Evolutionary conservation across 1,140 invertebrate species (phyloP), one percentile per base, ranked within the genome.

Genomic region (Leptinotarsa undecemlineata): DNA sequence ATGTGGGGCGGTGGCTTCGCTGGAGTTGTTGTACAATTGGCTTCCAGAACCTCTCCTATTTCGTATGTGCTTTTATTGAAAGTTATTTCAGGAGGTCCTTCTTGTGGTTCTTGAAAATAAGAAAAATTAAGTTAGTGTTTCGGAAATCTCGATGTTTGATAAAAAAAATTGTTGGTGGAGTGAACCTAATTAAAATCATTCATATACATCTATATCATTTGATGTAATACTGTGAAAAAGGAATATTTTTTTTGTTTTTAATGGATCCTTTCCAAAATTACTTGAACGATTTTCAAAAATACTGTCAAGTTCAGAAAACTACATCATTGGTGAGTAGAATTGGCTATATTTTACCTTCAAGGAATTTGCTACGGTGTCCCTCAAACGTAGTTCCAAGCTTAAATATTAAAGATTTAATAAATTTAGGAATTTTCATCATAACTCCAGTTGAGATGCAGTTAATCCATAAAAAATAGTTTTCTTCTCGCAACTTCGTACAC

Each of bases 1-100:
- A 95, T 90, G 81, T 93, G 90, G 5, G 93, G 92, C 20, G 92
- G 90, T 23, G 93, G 94, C 76, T 89, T 87, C 3, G 93, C 91
- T 1, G 90, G 88, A 21, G 90, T 89, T 57, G 93, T 94, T 73
- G 92, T 92, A 82, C 93, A 94, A 76, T 93, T 92, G 5, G 92
- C 92, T 81, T 93, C 90, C 69, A 95, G 83, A 77, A 87, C 87
- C 77, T 94, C 93, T 61, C 90, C 91, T 3, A 93, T 87, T 62
- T 87, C 87, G 81, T 92, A 91, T 73, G 88, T 87, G 69, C 87
- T 86, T 80, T 93, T 91, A 74, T 90, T 88, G 77, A 94, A 92
- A 77, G 89, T 91, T 84, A 95, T 93, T 76, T 87, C 87, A 72
- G 93, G 93, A 83, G 90, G 88, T 75, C 87, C 86, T 80, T 86